Conservation (phyloP, 2,888 invertebrate genomes). For the Epistrophella euchroma region DNA sequence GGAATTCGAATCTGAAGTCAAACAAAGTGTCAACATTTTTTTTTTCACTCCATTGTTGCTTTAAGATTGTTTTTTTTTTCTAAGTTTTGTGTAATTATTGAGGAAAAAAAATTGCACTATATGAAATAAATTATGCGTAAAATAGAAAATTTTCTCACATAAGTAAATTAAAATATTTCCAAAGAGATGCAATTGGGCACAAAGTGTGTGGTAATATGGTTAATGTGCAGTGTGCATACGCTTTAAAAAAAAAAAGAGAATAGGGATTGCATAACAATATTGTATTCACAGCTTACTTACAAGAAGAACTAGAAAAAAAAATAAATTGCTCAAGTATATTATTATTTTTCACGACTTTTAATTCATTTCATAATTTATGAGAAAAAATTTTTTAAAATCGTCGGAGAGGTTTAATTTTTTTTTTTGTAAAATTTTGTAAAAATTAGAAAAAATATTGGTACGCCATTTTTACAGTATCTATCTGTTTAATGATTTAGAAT, state of each 20-base stretch:
- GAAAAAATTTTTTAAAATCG: no score
- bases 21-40: conserved; percentile 51
- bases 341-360: not conserved
- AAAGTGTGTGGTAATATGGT: conserved; percentile 37
- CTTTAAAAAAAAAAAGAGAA: conserved; percentile 29
- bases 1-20: conserved; percentile 2
- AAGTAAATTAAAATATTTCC: conserved; percentile 45
- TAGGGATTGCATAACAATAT: not conserved
- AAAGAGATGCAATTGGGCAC: conserved; percentile 24
- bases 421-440: no score
- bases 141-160: conserved; percentile 58
- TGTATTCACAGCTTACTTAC: no score
- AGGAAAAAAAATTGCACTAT: conserved; percentile 10
- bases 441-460: no score
- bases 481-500: no score
- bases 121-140: conserved; percentile 39
- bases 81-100: conserved; percentile 13
- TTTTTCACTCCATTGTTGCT: conserved; percentile 20
- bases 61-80: not conserved
- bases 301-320: not conserved
- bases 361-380: no score
- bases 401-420: no score
- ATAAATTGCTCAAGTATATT: not conserved
- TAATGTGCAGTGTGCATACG: conserved; percentile 43
- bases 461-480: no score